A percentile compares a stretch with the other conserved stretches of the same genome.
These are phyloP conservation scores for Morone saxatilis DNA, from an alignment of 2,113 vertebrate species.

Conservation along the genomic window DNA sequence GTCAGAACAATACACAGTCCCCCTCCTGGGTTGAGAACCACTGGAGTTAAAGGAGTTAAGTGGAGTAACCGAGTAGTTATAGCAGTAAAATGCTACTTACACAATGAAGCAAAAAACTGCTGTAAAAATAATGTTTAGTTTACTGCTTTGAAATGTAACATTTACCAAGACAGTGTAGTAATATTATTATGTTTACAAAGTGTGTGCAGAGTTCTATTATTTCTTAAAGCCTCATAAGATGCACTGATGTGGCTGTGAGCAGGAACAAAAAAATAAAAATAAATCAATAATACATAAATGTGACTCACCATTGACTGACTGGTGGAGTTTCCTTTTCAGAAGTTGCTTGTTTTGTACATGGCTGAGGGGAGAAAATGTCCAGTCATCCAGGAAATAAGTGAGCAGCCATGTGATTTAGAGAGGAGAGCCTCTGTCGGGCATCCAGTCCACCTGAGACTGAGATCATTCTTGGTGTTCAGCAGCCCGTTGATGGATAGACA, in stretches of 20 bases:
- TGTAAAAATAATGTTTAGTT: no score
- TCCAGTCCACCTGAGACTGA: conserved; percentile 74
- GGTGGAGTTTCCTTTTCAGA: conserved; percentile 65
- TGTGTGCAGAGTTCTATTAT: conserved; percentile 40
- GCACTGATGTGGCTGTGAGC: conserved; percentile 45
- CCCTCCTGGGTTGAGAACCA: no score
- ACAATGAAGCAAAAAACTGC: no score
- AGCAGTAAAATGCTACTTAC: no score
- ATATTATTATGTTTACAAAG: conserved; percentile 42
- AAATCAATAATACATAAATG: conserved; percentile 71
- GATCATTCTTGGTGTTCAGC: conserved; percentile 73
- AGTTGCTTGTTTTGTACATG: conserved; percentile 70
- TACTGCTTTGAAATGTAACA: no score
- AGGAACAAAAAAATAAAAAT: conserved; percentile 7
- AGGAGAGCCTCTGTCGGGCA: conserved; percentile 63
- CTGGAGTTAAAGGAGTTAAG: no score
- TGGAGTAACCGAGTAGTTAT: no score
- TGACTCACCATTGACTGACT: conserved; percentile 60
- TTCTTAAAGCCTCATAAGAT: conserved; percentile 52
- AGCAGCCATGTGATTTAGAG: conserved; percentile 74
- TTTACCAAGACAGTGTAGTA: neutral
- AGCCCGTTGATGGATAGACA: conserved; percentile 71
- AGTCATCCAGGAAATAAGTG: conserved; percentile 81
- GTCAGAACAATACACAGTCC: no score
- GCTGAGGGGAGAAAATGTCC: conserved; percentile 69